Base-by-base conservation (phyloP, 2,888 invertebrate genomes). In the Ormyrus nitidulus region DNA sequence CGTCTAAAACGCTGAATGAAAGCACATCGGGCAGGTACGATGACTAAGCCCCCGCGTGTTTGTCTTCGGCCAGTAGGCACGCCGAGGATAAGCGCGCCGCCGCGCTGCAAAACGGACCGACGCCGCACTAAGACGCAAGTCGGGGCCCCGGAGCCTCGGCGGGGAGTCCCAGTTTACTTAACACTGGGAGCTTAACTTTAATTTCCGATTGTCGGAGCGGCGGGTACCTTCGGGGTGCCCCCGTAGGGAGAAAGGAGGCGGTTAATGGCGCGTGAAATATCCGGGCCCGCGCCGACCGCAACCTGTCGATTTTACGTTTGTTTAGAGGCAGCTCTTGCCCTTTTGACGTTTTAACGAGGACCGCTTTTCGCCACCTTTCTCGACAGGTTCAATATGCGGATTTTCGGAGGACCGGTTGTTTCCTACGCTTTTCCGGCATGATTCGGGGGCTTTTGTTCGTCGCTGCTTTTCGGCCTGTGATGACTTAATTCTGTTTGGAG, bases 151-250 rank as follows among this genome's bases (percentile, higher is more conserved):
- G 34, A 68, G 82, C 77, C 73, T 56, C 82, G 68, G 61, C 64
- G 56, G 84, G 83, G 83, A 83, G 79, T 83, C 53, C 82, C 77
- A 83, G 86, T 87, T 87, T 87, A 82, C 86, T 86, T 83, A 86
- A 83, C 85, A 82, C 83, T 75, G 81, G 83, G 83, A 83, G 84
- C 83, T 86, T 84, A 84, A 83, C 86, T 86, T 86, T 86, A 88
- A 86, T 87, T 87, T 84, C 84, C 88, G 88, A 88, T 88, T 88
- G 51, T 54, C 44, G 58, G 2, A 10, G 53, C 44, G 54, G 56
- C 80, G 65, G 71, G 69, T 66, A 59, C 53, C 11, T 13, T 8
- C 48, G 34, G 8, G 6, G 44, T 13, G 59, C 9, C 19, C 13
- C 11, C 6, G n/a, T 6, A n/a, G 13, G 5, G 34, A 13, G 13